Base-by-base conservation (phyloP, 2,888 invertebrate genomes). In the Cephus spinipes region DNA sequence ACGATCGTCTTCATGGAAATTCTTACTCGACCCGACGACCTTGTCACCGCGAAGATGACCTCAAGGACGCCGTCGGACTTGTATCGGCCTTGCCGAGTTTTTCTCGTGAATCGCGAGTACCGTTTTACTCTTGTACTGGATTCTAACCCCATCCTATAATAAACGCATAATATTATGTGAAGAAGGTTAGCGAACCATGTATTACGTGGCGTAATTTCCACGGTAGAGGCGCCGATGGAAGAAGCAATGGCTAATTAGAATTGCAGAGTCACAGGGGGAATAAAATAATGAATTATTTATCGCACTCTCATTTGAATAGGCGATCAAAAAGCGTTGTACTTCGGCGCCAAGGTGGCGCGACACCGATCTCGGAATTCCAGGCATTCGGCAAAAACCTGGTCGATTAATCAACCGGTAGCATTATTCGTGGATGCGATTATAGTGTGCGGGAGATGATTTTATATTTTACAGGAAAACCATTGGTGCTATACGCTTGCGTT, bases 371-470 rank as follows among this genome's bases (percentile, higher is more conserved):
- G 76, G 78, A 78, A 78, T 75, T 78, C 73, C 11, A 71, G 73
- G 71, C 75, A 78, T 78, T 76, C 76, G 71, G 35, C 71, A 78
- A 78, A 78, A 78, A 76, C 78, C 75, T 75, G 75, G 40, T 75
- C 78, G 78, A 78, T 78, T 78, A 77, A 77, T 77, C 77, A 77
- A 40, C 40, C 40, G 40, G 40, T 55, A 55, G 23, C 40, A 55
- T 55, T 6, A 55, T 55, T 23, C 6, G 40, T 2, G 40, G 23
- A 55, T 55, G 9, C 40, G 40, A 15, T 23, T 55, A 55, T 23
- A 55, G 9, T 23, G 23, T 6, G 9, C 40, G 23, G 9, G 23
- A 23, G 40, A 55, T 23, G 9, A 23, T 9, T 55, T 55, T 23
- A 23, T 23, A 55, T 55, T 55, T 1, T 55, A 6, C 0, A 23